A percentile compares a stretch with the other conserved stretches of the same genome.
These are phyloP conservation scores for Spinibarbus caldwelli DNA, from an alignment of 2,797 vertebrate species.

Conservation along the genomic window DNA sequence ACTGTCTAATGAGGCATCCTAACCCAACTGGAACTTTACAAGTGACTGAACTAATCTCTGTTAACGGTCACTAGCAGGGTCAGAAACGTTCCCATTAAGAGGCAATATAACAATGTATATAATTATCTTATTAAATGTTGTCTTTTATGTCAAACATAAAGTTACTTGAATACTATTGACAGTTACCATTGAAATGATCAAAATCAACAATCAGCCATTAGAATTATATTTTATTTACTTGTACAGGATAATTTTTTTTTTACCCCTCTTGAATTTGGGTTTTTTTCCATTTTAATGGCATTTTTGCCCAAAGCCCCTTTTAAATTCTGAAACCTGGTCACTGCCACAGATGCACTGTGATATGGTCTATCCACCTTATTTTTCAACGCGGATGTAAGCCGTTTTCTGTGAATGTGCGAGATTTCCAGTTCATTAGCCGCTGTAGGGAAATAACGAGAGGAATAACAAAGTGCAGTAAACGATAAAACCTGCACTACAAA, in stretches of 20 bases:
- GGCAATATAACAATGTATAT: neutral
- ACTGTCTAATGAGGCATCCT: neutral
- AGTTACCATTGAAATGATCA: too few species aligned
- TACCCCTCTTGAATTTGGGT: neutral
- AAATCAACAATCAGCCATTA: too few species aligned
- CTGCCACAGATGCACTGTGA: neutral
- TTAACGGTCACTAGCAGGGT: neutral
- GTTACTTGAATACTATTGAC: too few species aligned
- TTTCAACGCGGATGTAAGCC: too few species aligned
- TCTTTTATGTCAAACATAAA: too few species aligned
- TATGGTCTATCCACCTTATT: too few species aligned
- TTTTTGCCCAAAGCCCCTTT: neutral
- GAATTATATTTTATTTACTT: too few species aligned
- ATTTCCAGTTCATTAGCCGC: too few species aligned
- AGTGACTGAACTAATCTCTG: neutral
- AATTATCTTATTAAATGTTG: too few species aligned
- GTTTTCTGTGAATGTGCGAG: too few species aligned
- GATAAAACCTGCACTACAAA: neutral
- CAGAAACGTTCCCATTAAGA: neutral
- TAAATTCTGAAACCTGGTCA: neutral
- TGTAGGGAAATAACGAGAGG: neutral
- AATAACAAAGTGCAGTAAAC: neutral
- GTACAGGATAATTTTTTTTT: too few species aligned
- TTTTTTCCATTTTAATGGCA: neutral
- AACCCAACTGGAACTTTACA: neutral